Evolutionary conservation across 2,113 vertebrate genomes (phyloP), one percentile per base, ranked within the genome.

Genomic region (Vireo altiloquus): DNA sequence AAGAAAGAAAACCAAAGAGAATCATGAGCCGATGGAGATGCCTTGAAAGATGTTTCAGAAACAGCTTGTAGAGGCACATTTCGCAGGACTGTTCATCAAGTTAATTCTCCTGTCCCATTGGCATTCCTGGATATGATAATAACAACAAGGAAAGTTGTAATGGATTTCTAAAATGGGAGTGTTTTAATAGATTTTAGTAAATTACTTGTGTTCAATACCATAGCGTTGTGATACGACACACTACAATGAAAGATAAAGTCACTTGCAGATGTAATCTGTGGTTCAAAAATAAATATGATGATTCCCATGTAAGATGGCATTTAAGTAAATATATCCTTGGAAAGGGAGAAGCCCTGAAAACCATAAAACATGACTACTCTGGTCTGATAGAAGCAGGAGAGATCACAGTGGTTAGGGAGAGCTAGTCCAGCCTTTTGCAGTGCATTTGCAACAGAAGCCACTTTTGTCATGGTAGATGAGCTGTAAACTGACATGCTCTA

Each of bases 1-100:
- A 97, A 94, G 91, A 94, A 95, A 95, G 82, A 93, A 97, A 96
- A 94, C 75, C 91, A 84, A 85, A 96, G 90, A 84, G 94, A 96
- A 95, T 95, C 90, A 49, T 69, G 89, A 86, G 87, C 91, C 95
- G 95, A 92, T 7, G 10, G 95, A 90, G 84, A 87, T 93, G 89
- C 89, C 94, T 94, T 92, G 89, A 75, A 95, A 96, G 94, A 95
- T 91, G 76, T 89, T 95, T 97, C 17, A 90, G 92, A 80, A 92
- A 92, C 71, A 89, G 90, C 82, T 93, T 96, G 92, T 94, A 89
- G 85, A 2, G 46, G 92, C 89, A 88, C 72, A 96, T 92, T 95
- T 97, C 28, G 10, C 89, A 94, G 94, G 83, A 92, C 91, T 91
- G 77, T 92, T 94, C 80, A 84, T 96, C 93, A 93, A 89, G 86